A percentile compares a stretch with the other conserved stretches of the same genome.
phyloP scores from a whole-genome alignment of 2,113 vertebrate genomes.

The Esox niger region DNA sequence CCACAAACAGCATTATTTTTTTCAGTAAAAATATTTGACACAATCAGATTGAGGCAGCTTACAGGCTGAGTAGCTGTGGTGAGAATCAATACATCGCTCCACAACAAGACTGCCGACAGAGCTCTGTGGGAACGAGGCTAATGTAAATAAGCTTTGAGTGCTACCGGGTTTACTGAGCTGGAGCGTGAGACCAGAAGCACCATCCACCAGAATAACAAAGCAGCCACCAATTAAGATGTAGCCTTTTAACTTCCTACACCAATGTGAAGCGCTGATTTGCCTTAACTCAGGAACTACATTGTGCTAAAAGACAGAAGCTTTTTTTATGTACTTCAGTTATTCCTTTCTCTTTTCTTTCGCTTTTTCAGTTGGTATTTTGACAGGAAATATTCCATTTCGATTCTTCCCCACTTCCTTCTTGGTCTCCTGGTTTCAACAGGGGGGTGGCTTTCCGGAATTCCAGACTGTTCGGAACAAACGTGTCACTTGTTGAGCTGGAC shows the following conservation, averaged over 20 bases:
- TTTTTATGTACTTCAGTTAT: not conserved
- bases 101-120: too few relatives aligned
- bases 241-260: not conserved
- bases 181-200: not conserved
- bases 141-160: too few relatives aligned
- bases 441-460: conserved; percentile 42
- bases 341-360: conserved; percentile 1
- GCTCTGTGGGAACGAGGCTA: too few relatives aligned
- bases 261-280: not conserved
- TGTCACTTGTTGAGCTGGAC: conserved; percentile 33
- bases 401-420: conserved; percentile 43
- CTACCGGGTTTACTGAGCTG: too few relatives aligned
- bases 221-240: not conserved
- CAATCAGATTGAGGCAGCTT: too few relatives aligned
- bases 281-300: not conserved
- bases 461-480: conserved; percentile 44
- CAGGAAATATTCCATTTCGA: conserved; percentile 42
- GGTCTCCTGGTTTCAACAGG: conserved; percentile 35
- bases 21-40: too few relatives aligned
- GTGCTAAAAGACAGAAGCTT: not conserved
- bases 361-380: conserved; percentile 9
- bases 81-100: too few relatives aligned
- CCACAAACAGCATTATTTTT: not conserved
- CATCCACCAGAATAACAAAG: not conserved
- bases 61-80: too few relatives aligned